Evolutionary conservation across 2,797 vertebrate species (phyloP).

Genomic region (Parauchenoglanis ngamensis): DNA sequence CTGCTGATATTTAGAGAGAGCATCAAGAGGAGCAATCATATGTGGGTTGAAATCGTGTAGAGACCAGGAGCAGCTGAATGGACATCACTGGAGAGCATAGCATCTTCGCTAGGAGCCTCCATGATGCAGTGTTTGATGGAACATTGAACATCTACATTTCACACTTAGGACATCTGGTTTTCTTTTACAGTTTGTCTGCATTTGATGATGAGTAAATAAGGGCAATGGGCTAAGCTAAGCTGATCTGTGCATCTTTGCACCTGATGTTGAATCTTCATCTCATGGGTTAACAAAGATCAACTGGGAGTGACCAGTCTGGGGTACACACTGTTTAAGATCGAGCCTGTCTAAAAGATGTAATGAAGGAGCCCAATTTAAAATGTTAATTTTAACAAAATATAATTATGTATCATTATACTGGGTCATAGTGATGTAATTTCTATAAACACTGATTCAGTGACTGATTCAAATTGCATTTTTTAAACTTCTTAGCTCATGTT

Average conservation of each 20-base stretch:
- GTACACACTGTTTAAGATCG: neutral
- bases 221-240: neutral
- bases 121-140: neutral
- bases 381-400: neutral
- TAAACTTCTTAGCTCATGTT: neutral
- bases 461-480: neutral
- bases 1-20: conserved; percentile 22
- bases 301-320: neutral
- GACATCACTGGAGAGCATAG: neutral
- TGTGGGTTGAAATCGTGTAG: neutral
- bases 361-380: neutral
- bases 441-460: neutral
- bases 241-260: neutral
- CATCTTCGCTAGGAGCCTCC: neutral
- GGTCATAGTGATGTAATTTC: neutral
- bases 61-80: neutral
- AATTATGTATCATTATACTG: neutral
- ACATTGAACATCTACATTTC: neutral
- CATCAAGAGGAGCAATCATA: conserved; percentile 21
- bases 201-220: neutral
- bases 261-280: neutral
- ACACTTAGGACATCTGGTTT: neutral
- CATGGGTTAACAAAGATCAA: neutral
- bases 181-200: neutral
- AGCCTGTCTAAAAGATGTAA: neutral